Percentiles rank a stretch among this genome's conserved stretches.
Evolutionary conservation across 2,888 invertebrate species (phyloP).

Genomic region (Keiferia lycopersicella): DNA sequence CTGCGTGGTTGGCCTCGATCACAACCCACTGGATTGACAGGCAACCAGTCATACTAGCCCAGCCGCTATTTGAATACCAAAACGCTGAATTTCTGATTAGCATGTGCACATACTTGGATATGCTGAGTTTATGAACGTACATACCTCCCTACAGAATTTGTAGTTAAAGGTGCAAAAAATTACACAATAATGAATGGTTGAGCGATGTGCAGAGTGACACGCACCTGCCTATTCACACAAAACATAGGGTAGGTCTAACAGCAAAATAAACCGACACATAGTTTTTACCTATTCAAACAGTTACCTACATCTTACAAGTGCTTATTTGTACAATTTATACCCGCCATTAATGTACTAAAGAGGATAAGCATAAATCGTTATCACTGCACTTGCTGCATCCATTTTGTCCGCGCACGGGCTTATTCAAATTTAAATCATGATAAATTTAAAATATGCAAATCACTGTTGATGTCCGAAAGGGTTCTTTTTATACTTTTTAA

Average conservation of each 20-base stretch:
- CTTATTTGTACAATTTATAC: too few relatives aligned
- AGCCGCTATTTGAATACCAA: constrained; percentile 30
- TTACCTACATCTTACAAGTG: neutral
- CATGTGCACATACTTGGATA: neutral
- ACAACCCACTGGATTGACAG: constrained; percentile 30
- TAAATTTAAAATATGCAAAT: constrained; percentile 30
- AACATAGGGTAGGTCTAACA: constrained; percentile 6
- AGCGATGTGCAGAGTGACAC: neutral
- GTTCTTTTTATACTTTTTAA: constrained; percentile 25
- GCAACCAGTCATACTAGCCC: constrained; percentile 29
- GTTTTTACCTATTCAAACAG: neutral
- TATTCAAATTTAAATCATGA: constrained; percentile 29
- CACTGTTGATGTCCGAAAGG: constrained; percentile 25
- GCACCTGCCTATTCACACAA: constrained; percentile 18
- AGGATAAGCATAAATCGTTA: constrained; percentile 5
- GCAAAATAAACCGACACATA: neutral
- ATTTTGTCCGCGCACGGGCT: neutral
- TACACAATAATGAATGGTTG: constrained; percentile 9
- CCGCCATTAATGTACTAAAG: neutral
- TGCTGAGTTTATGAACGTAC: neutral
- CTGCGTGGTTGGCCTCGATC: constrained; percentile 32
- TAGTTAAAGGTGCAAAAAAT: neutral
- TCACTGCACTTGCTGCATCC: constrained; percentile 2
- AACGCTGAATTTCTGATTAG: constrained; percentile 23
- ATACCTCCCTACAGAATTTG: neutral